These are phyloP conservation scores for Gopherus evgoodei DNA, from an alignment of 2,113 vertebrate species.

Conservation along the genomic window DNA sequence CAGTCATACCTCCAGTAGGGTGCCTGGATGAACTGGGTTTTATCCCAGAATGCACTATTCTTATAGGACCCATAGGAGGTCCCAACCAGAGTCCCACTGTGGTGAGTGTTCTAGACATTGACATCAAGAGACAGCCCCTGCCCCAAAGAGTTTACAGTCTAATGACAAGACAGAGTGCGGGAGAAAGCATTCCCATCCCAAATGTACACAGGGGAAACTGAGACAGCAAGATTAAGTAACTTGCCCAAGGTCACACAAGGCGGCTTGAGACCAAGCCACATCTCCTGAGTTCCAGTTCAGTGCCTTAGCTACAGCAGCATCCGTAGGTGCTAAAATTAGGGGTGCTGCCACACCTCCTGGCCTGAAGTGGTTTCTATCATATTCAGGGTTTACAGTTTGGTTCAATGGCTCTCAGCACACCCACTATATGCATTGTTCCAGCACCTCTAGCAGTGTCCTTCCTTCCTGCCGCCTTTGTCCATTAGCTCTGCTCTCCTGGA, in stretches of 20 bases:
- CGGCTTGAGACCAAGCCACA: neutral
- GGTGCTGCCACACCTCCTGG: no score
- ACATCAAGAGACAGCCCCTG: neutral
- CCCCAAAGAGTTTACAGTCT: neutral
- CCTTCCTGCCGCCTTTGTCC: neutral
- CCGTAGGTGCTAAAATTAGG: neutral
- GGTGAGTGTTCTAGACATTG: neutral
- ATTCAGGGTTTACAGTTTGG: no score
- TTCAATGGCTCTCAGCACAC: no score
- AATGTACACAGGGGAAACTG: neutral
- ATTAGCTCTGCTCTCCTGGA: neutral
- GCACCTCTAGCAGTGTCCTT: neutral
- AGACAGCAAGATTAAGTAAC: neutral
- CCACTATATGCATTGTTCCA: no score
- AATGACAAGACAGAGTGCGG: neutral
- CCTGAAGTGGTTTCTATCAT: no score
- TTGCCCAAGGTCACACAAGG: neutral
- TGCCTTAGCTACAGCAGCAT: neutral
- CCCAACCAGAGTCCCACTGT: neutral
- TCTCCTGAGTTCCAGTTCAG: neutral
- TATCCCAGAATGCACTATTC: no score
- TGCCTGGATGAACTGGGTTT: rapidly evolving
- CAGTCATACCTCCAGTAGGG: neutral
- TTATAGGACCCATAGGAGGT: neutral
- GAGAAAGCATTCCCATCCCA: neutral